These are phyloP conservation scores for Tetramorium alpestre DNA, from an alignment of 1,140 invertebrate species.

Conservation along the genomic window DNA sequence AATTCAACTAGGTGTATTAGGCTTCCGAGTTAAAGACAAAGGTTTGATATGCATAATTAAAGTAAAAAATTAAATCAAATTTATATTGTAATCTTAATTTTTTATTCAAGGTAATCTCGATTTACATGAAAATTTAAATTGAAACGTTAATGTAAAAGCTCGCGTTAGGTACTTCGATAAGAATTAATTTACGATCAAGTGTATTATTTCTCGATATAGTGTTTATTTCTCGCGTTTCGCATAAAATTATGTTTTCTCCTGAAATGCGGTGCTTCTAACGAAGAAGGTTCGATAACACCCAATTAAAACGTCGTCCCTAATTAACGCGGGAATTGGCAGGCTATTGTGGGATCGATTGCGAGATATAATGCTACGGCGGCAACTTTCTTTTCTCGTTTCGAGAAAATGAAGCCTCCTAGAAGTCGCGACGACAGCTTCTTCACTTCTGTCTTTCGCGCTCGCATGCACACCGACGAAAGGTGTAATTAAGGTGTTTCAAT, in stretches of 20 bases:
- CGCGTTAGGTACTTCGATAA: neutral
- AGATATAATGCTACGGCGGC: slow-evolving; percentile 31
- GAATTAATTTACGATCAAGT: neutral
- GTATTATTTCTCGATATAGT: neutral
- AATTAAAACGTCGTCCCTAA: slow-evolving; percentile 55
- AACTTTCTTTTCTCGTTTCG: slow-evolving; percentile 51
- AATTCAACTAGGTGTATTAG: neutral
- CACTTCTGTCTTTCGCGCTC: slow-evolving; percentile 13
- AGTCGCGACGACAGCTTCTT: slow-evolving; percentile 5
- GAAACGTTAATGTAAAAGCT: neutral
- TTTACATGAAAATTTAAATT: neutral
- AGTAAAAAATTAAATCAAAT: neutral
- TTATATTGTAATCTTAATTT: slow-evolving; percentile 1
- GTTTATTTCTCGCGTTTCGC: neutral
- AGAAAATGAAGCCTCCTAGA: slow-evolving; percentile 45
- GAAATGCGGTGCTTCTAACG: neutral
- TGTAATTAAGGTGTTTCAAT: slow-evolving; percentile 73
- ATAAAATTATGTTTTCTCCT: slow-evolving; percentile 19
- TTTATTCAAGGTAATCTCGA: neutral
- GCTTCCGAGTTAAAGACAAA: neutral
- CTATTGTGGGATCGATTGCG: slow-evolving; percentile 61
- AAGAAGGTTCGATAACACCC: slow-evolving; percentile 19
- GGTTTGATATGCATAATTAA: neutral
- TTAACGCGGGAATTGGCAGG: slow-evolving; percentile 41
- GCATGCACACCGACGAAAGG: neutral